A percentile compares a stretch with the other conserved stretches of the same genome.
These are phyloP conservation scores for Shargacucullia verbasci DNA, from an alignment of 2,888 invertebrate genomes.

Conservation along the genomic window DNA sequence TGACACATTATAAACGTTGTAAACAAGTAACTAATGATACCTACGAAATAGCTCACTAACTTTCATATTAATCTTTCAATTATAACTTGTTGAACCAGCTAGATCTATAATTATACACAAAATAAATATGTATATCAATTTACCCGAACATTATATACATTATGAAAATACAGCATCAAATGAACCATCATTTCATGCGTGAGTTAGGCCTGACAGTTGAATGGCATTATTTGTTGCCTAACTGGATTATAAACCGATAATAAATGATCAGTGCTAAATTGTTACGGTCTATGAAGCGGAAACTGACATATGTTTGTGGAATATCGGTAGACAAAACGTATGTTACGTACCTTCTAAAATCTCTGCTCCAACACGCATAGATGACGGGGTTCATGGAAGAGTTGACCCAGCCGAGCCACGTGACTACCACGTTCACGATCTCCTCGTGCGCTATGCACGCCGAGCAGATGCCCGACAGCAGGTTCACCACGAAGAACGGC, in stretches of 20 bases:
- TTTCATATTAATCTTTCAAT: conserved; percentile 26
- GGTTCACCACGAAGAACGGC: conserved; percentile 98
- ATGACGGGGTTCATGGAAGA: conserved; percentile 99
- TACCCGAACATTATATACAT: not conserved
- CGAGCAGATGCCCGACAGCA: conserved; percentile 96
- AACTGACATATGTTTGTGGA: not conserved
- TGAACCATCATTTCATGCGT: conserved; percentile 2
- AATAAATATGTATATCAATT: conserved; percentile 1
- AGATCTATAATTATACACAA: not conserved
- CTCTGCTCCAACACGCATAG: conserved; percentile 99
- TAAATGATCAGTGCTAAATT: conserved; percentile 5
- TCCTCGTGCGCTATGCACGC: conserved; percentile 96
- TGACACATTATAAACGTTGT: too few species aligned
- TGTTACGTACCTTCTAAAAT: conserved; percentile 96
- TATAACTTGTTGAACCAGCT: not conserved
- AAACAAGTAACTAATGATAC: too few species aligned
- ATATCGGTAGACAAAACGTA: not conserved
- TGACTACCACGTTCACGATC: conserved; percentile 95
- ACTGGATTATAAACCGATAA: conserved; percentile 12
- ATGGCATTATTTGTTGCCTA: conserved; percentile 16
- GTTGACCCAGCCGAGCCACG: conserved; percentile 98
- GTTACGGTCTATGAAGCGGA: not conserved
- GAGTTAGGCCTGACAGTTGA: conserved; percentile 22
- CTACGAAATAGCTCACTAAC: too few species aligned
- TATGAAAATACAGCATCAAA: conserved; percentile 17